These are phyloP conservation scores for Zaprionus africanus DNA, from an alignment of 1,140 invertebrate genomes.

Conservation along the genomic window DNA sequence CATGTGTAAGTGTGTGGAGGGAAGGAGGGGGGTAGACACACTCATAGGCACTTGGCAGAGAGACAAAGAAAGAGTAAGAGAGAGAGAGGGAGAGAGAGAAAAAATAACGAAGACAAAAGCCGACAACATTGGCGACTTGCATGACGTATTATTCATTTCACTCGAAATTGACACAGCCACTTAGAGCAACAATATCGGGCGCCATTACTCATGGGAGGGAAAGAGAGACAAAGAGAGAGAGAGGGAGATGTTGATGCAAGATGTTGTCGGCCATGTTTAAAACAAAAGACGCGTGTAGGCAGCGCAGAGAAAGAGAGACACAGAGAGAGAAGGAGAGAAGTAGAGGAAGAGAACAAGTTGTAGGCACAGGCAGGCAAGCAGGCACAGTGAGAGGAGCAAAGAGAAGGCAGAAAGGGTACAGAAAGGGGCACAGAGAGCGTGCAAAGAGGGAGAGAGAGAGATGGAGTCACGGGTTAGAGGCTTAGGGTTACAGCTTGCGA, in stretches of 20 bases:
- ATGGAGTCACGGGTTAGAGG: background rate
- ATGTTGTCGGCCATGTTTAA: conserved; percentile 48
- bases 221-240: too few relatives aligned
- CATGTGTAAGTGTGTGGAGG: conserved; percentile 4
- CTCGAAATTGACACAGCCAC: conserved; percentile 73
- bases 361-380: conserved; percentile 33
- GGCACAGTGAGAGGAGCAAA: too few relatives aligned
- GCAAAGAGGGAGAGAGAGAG: background rate
- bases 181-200: conserved; percentile 69
- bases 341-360: conserved; percentile 1
- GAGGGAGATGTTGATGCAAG: too few relatives aligned
- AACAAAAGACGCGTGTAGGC: conserved; percentile 61
- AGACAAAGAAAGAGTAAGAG: background rate
- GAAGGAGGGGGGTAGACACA: conserved; percentile 1
- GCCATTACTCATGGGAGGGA: conserved; percentile 57
- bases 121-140: conserved; percentile 54
- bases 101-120: conserved; percentile 63
- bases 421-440: background rate
- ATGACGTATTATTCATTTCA: conserved; percentile 73
- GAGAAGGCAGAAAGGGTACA: too few relatives aligned
- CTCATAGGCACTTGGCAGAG: background rate
- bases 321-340: conserved; percentile 1
- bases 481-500: too few relatives aligned
- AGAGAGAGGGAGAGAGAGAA: background rate
- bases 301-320: conserved; percentile 8